Evolutionary conservation across 2,888 invertebrate species (phyloP), one percentile per base, ranked within the genome.

Genomic region (Ectemnius cavifrons): DNA sequence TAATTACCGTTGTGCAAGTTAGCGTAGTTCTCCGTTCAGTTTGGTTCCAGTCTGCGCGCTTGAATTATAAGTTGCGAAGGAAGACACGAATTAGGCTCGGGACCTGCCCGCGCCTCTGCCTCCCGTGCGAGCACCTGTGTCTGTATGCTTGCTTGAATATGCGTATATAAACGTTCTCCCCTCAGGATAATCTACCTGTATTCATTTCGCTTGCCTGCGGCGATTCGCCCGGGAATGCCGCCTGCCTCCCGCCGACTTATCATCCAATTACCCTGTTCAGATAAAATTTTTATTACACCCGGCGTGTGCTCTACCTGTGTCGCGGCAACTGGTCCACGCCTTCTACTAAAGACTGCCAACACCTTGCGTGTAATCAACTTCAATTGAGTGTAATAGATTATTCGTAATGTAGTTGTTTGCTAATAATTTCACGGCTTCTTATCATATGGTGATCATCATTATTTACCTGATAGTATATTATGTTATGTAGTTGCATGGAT

Each of bases 61-160:
- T 90, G 90, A 91, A 91, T 91, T 90, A 91, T 90, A 90, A 90
- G 89, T 90, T 90, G 87, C 89, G 81, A 88, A 89, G 89, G 89
- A 90, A 90, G 89, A 89, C 87, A 88, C 88, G 89, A 90, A 90
- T 90, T 90, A 90, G 89, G 86, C 88, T 83, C 80, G 80, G 79
- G 75, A 68, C 71, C 75, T 59, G 61, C 67, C 52, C 67, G 23
- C 23, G 23, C 23, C 23, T 23, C 23, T 23, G 23, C 23, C 62
- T 63, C 67, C 58, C 64, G 62, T 59, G 68, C 37, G 6, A 68
- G 61, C 73, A 75, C 73, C 78, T 67, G 58, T 65, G 56, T 11
- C 37, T 37, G 6, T 11, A 6, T 37, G 37, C 37, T 8, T 8
- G 8, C 8, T 67, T 61, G 69, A 69, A 37, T 37, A 37, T 37